Conservation (phyloP, 1,140 invertebrate genomes). For the Portunus trituberculatus region DNA sequence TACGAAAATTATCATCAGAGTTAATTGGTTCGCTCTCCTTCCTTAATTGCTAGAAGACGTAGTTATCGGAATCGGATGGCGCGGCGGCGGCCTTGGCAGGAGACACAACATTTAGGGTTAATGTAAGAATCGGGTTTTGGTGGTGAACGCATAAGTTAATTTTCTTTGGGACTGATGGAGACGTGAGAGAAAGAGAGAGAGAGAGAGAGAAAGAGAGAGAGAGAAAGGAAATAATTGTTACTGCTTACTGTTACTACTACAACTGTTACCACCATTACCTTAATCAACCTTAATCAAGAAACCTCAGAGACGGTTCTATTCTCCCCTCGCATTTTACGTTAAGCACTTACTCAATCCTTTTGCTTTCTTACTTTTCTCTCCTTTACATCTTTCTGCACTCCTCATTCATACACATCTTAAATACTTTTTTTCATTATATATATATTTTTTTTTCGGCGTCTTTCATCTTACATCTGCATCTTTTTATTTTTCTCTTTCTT, state of each 20-base stretch:
- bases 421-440: not conserved
- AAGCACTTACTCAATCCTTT: not conserved
- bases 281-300: not conserved
- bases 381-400: not conserved
- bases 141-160: not conserved
- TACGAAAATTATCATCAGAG: not conserved
- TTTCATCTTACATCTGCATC: not conserved
- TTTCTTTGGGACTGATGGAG: not conserved
- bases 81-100: not conserved
- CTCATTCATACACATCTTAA: too few species aligned
- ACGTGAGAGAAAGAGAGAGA: not conserved
- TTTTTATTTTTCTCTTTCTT: not conserved
- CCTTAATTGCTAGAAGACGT: not conserved
- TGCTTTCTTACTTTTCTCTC: not conserved
- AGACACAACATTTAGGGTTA: not conserved
- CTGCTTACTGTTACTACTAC: too few species aligned
- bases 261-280: not conserved
- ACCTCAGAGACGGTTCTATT: not conserved
- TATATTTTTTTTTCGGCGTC: not conserved
- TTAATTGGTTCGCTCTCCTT: slow-evolving; percentile 2
- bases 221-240: not conserved
- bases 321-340: not conserved
- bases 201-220: not conserved
- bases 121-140: not conserved
- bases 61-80: not conserved